Conservation (phyloP, 2,113 vertebrate species). For the Sinocyclocheilus maitianheensis region DNA sequence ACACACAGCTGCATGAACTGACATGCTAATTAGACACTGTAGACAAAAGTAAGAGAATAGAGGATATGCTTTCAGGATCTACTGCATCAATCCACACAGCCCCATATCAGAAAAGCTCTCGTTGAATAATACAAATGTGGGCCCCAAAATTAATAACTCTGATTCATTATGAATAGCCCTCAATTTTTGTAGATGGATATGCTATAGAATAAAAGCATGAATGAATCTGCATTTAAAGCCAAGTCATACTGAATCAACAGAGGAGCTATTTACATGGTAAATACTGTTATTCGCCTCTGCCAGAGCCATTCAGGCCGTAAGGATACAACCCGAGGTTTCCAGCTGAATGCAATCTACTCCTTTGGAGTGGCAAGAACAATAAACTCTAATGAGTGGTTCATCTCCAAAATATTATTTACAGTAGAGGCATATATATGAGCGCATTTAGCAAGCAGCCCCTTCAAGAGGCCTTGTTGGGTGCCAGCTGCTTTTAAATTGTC, state of each 20-base stretch:
- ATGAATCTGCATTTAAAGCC: conserved; percentile 53
- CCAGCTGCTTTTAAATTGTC: conserved; percentile 59
- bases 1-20: conserved; percentile 54
- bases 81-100: conserved; percentile 26
- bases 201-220: conserved; percentile 41
- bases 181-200: conserved; percentile 44
- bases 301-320: conserved; percentile 50
- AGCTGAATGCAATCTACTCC: conserved; percentile 58
- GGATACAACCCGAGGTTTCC: conserved; percentile 51
- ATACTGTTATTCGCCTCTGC: conserved; percentile 41
- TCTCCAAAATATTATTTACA: conserved; percentile 55
- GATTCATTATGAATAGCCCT: conserved; percentile 53
- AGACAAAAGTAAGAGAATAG: conserved; percentile 45
- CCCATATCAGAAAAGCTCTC: conserved; percentile 5
- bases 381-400: conserved; percentile 49
- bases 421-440: conserved; percentile 51
- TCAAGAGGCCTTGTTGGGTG: conserved; percentile 31
- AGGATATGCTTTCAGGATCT: conserved; percentile 46
- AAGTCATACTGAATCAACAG: conserved; percentile 45
- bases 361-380: conserved; percentile 52
- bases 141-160: conserved; percentile 49
- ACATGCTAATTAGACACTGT: conserved; percentile 49
- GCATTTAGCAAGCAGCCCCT: conserved; percentile 17
- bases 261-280: conserved; percentile 50
- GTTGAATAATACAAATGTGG: conserved; percentile 44